phyloP scores from a whole-genome alignment of 2,113 vertebrate species.

The Perognathus longimembris region DNA sequence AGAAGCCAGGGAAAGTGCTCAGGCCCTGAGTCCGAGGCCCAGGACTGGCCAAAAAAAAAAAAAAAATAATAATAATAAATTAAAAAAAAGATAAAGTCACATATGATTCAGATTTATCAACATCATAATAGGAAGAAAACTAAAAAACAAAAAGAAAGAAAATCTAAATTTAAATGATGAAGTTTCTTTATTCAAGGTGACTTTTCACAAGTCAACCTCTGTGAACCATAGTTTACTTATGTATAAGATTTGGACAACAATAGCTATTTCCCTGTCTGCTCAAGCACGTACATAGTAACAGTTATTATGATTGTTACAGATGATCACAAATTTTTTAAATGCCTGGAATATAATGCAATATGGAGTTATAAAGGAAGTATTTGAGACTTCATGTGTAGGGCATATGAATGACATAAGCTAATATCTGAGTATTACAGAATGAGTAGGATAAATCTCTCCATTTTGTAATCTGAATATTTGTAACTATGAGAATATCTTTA shows the following conservation, averaged over 20 bases:
- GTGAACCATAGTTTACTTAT: not conserved
- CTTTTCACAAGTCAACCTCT: not conserved
- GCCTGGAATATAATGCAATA: not conserved
- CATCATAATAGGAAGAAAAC: not conserved
- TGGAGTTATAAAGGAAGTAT: not conserved
- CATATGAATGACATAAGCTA: not conserved
- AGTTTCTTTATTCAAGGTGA: not conserved
- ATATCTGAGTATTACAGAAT: not conserved
- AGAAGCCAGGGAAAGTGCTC: too few relatives aligned
- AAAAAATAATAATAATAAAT: too few relatives aligned
- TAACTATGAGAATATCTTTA: not conserved
- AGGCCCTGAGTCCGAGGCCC: too few relatives aligned
- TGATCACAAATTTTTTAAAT: not conserved
- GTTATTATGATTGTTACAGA: not conserved
- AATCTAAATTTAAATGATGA: slow-evolving; percentile 14
- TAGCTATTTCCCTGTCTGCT: not conserved
- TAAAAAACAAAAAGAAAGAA: slow-evolving; percentile 7
- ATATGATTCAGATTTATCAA: not conserved
- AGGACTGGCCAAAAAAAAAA: too few relatives aligned
- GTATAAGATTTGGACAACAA: not conserved
- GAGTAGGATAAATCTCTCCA: not conserved
- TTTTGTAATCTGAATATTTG: not conserved
- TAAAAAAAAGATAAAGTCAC: not conserved
- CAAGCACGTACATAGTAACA: not conserved
- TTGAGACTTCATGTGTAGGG: not conserved